These are phyloP conservation scores for Mythimna pallens DNA, from an alignment of 2,888 invertebrate genomes.

Conservation along the genomic window DNA sequence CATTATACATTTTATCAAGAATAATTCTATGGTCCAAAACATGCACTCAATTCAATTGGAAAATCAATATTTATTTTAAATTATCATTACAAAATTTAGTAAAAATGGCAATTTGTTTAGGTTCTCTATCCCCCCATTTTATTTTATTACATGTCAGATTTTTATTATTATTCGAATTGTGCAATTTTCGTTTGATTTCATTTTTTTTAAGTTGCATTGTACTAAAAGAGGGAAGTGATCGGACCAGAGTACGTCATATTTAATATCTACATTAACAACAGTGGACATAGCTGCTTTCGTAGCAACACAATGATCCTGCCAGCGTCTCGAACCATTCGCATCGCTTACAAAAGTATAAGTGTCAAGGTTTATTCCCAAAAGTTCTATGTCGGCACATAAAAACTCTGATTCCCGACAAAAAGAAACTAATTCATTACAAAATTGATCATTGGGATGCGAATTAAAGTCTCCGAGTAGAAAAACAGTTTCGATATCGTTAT, in stretches of 20 bases:
- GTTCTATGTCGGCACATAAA: slow-evolving; percentile 12
- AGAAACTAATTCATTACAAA: slow-evolving; percentile 7
- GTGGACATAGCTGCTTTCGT: slow-evolving; percentile 7
- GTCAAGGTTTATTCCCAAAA: slow-evolving; percentile 5
- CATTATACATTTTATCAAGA: slow-evolving; percentile 1
- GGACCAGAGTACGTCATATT: background rate
- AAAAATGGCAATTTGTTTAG: background rate
- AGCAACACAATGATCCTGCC: slow-evolving; percentile 29
- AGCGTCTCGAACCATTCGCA: slow-evolving; percentile 10
- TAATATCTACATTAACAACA: background rate
- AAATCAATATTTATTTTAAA: background rate
- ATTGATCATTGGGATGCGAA: slow-evolving; percentile 22
- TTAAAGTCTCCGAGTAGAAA: slow-evolving; percentile 33
- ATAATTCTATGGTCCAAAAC: background rate
- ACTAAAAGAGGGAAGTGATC: background rate
- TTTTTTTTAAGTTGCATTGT: background rate
- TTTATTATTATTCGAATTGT: background rate
- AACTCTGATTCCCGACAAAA: slow-evolving; percentile 23
- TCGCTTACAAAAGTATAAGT: slow-evolving; percentile 22
- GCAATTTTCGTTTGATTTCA: background rate
- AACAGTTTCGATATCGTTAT: slow-evolving; percentile 11
- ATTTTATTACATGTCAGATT: background rate
- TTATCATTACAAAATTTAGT: background rate
- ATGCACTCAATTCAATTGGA: background rate
- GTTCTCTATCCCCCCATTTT: background rate